A percentile compares a stretch with the other conserved stretches of the same genome.
Evolutionary conservation across 2,113 vertebrate species (phyloP).

Genomic region (Eptesicus fuscus): DNA sequence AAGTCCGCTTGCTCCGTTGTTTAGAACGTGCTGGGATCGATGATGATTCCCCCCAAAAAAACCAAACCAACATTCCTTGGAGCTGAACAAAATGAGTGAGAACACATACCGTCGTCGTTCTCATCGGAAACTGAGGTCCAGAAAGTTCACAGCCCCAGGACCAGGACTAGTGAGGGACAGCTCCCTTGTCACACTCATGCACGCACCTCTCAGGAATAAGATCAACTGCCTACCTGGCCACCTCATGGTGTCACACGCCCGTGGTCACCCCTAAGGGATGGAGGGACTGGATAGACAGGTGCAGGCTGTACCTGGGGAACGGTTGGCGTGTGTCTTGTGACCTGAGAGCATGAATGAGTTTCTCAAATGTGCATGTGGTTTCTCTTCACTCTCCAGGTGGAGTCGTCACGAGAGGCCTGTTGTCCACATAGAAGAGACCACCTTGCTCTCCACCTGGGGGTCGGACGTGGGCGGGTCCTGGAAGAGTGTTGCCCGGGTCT

Average conservation of each 20-base stretch:
- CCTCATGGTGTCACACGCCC: too few relatives aligned
- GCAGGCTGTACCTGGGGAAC: neutral
- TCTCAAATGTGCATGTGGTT: neutral
- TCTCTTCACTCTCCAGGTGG: neutral
- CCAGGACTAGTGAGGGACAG: accelerated
- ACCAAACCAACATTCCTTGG: neutral
- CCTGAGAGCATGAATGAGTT: accelerated
- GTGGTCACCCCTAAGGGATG: neutral
- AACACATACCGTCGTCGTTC: neutral
- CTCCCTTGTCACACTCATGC: neutral
- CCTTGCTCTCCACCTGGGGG: too few relatives aligned
- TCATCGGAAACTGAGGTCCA: neutral
- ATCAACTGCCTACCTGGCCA: neutral
- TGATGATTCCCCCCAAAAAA: neutral
- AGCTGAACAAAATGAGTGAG: slow-evolving; percentile 31
- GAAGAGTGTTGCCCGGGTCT: accelerated
- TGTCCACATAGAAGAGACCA: accelerated
- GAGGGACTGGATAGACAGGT: too few relatives aligned
- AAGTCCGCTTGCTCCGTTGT: too few relatives aligned
- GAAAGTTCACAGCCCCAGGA: neutral
- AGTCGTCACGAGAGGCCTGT: accelerated
- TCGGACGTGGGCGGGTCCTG: accelerated
- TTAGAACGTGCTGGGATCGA: neutral
- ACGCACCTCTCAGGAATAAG: too few relatives aligned
- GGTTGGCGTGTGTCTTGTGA: accelerated